Base-by-base conservation (phyloP, 2,888 invertebrate species). In the Netelia virgata region DNA sequence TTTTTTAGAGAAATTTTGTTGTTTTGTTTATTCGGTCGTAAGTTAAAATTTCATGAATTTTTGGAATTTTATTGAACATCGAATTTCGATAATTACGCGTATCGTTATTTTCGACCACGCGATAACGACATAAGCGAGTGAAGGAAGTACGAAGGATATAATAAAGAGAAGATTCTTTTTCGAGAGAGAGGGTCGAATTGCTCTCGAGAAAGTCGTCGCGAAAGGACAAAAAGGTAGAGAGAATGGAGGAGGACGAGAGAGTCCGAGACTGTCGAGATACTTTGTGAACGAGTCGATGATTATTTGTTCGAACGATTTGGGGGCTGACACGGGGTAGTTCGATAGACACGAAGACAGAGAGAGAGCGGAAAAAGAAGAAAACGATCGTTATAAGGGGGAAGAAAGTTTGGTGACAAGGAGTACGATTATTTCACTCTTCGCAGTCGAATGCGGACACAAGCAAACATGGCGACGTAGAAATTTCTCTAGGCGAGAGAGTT, bases 401-500 rank as follows among this genome's bases (percentile, higher is more conserved):
- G 53, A 57, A 77, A 74, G 73, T 73, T 81, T 55, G n/a, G 55
- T 36, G 63, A 77, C 63, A 77, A 69, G 68, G 64, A 83, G 57
- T 36, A 84, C 87, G 88, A 91, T 89, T 89, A 89, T 91, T 91
- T 89, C 86, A 88, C 86, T 88, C 87, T n/a, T 85, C 83, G 86
- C n/a, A 64, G 50, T 78, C 86, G 89, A 90, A 90, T 90, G 88
- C 18, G 87, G 87, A 88, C 87, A 89, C 88, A 89, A 87, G 88
- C 88, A 87, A 89, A 90, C 86, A 86, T 82, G 86, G 86, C 88
- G 87, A 69, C 87, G 82, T 83, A 86, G 10, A 16, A 59, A 80
- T 59, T 76, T 73, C 50, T 23, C 55, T 8, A 20, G 41, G 18
- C 73, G 20, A 11, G 81, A 41, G 84, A 77, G 85, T 87, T 90